Evolutionary conservation across 2,888 invertebrate genomes (phyloP), one percentile per base, ranked within the genome.

Genomic region (Phortica magna): DNA sequence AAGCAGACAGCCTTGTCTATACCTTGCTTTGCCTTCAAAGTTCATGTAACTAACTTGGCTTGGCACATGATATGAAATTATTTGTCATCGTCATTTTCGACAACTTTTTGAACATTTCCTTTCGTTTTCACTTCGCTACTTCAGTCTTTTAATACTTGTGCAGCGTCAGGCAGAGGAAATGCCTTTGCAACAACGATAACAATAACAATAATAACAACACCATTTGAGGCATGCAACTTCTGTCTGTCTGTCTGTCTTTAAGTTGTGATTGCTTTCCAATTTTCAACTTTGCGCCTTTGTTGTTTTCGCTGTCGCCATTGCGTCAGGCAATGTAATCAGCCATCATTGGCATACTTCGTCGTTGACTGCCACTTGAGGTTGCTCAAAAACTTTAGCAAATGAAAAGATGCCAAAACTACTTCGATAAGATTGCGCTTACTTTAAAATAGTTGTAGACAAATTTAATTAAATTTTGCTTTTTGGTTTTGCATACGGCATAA

Each of bases 61-160:
- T 59, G 59, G 73, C 73, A 84, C 83, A 85, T 86, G 83, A 85
- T 84, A 87, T 86, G 84, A 86, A 86, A 87, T 86, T 86, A 86
- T 87, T 85, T 86, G 85, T 86, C 85, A 87, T 87, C 85, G 85
- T 83, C 83, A 83, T 85, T 85, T 84, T 87, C 87, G 84, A 81
- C 85, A 85, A 85, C 84, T 85, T 85, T 87, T 81, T 76, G 79
- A 87, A 83, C 87, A 87, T 87, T 85, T 85, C 84, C 84, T 86
- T 85, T 87, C 81, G 78, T 80, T 85, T 87, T 85, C 80, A 81
- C 82, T 85, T 82, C 74, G 73, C 74, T 75, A 67, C 78, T 7
- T 12, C 48, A 48, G 48, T 48, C 10, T 48, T 14, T 9, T 2
- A 9, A 12, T 48, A 48, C 48, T 48, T 7, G 48, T 12, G 10